A percentile compares a stretch with the other conserved stretches of the same genome.
phyloP scores from a whole-genome alignment of 2,113 vertebrate species.

The Heterocephalus glaber region DNA sequence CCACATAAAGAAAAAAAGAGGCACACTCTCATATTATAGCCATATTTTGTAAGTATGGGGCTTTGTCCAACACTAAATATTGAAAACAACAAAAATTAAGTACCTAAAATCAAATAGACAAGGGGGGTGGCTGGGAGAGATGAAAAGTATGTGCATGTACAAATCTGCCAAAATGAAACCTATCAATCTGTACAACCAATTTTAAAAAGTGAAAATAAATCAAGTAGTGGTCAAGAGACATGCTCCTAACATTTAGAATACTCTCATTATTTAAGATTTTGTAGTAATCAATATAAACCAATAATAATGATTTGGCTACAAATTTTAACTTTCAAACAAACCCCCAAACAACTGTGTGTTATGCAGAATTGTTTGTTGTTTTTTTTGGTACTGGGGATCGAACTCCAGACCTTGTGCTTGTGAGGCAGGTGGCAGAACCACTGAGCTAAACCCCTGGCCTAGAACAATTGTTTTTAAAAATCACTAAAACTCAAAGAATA shows the following conservation, averaged over 20 bases:
- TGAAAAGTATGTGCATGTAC: not conserved
- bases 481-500: constrained; percentile 49
- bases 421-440: too few species aligned
- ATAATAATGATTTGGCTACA: not conserved
- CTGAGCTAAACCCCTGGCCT: too few species aligned
- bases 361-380: too few species aligned
- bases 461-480: constrained; percentile 11
- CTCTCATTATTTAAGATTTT: not conserved
- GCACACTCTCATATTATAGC: not conserved
- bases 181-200: not conserved
- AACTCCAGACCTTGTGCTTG: too few species aligned
- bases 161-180: not conserved
- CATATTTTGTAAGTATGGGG: not conserved
- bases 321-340: constrained; percentile 26
- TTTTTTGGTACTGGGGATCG: too few species aligned
- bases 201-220: not conserved
- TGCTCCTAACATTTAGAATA: not conserved
- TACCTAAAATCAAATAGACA: not conserved
- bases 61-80: not conserved
- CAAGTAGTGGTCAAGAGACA: not conserved
- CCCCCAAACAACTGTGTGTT: not conserved
- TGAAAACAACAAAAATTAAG: constrained; percentile 20
- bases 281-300: not conserved
- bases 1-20: not conserved
- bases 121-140: not conserved